A percentile compares a stretch with the other conserved stretches of the same genome.
Conservation (phyloP, 2,888 invertebrate species). For the Tiliacea aurago region DNA sequence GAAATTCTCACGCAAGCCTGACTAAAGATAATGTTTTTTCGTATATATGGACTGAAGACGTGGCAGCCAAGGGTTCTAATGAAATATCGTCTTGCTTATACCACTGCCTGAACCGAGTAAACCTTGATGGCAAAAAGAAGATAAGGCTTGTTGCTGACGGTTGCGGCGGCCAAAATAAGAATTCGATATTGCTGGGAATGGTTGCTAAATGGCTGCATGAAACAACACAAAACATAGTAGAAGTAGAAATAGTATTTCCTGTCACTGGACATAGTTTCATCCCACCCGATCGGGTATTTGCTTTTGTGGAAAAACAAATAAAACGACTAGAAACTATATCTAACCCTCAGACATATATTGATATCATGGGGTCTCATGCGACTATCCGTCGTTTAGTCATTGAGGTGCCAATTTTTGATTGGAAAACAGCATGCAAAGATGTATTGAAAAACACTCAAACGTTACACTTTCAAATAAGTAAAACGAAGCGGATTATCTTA, state of each 20-base stretch:
- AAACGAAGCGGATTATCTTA: slow-evolving; percentile 53
- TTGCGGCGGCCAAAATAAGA: slow-evolving; percentile 66
- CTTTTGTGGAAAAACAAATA: slow-evolving; percentile 56
- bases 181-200: slow-evolving; percentile 61
- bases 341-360: slow-evolving; percentile 51
- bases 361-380: slow-evolving; percentile 52
- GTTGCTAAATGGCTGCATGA: slow-evolving; percentile 59
- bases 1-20: slow-evolving; percentile 40
- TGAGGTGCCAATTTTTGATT: slow-evolving; percentile 56
- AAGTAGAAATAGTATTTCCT: slow-evolving; percentile 58
- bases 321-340: slow-evolving; percentile 51
- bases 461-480: slow-evolving; percentile 59
- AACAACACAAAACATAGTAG: slow-evolving; percentile 32
- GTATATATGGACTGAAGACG: slow-evolving; percentile 58
- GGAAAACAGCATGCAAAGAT: slow-evolving; percentile 49
- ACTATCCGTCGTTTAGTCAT: slow-evolving; percentile 44
- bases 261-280: slow-evolving; percentile 61
- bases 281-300: slow-evolving; percentile 61
- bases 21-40: slow-evolving; percentile 28
- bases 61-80: slow-evolving; percentile 58
- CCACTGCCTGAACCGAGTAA: slow-evolving; percentile 44
- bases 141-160: slow-evolving; percentile 62
- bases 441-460: slow-evolving; percentile 55
- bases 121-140: slow-evolving; percentile 41
- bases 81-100: slow-evolving; percentile 61